A percentile compares a stretch with the other conserved stretches of the same genome.
Evolutionary conservation across 2,797 vertebrate species (phyloP).

Genomic region (Linurgus olivaceus): DNA sequence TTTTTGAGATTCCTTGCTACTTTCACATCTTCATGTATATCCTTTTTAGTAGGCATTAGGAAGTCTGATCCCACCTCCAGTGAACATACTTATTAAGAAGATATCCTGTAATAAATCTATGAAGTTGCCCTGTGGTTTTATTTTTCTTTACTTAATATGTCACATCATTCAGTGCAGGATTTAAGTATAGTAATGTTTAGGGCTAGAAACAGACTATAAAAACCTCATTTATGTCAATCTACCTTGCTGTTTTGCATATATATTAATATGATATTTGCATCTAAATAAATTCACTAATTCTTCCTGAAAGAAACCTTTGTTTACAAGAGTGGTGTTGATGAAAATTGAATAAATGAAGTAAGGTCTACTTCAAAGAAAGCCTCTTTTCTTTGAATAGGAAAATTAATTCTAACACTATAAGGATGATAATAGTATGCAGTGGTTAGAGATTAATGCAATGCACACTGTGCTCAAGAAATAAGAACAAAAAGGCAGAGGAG

Average conservation of each 20-base stretch:
- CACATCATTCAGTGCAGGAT: not conserved
- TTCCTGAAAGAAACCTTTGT: constrained; percentile 3
- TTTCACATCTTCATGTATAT: not conserved
- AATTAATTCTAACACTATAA: not conserved
- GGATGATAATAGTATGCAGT: not conserved
- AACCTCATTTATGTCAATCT: not conserved
- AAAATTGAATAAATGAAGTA: not conserved
- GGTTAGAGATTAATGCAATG: not conserved
- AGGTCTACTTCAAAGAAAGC: constrained; percentile 1
- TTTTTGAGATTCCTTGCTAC: not conserved
- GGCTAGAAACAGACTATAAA: not conserved
- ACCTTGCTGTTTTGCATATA: not conserved
- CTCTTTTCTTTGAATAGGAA: not conserved
- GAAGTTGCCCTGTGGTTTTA: not conserved
- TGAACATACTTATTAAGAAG: not conserved
- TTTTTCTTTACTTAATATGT: not conserved
- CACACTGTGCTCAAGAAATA: not conserved
- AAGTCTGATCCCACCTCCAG: not conserved
- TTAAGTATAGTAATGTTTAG: not conserved
- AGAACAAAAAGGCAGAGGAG: not conserved
- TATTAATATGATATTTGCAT: not conserved
- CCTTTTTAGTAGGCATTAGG: not conserved
- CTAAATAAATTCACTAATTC: constrained; percentile 1
- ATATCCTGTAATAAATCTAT: not conserved
- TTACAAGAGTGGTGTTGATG: not conserved